A percentile compares a stretch with the other conserved stretches of the same genome.
phyloP scores from a whole-genome alignment of 1,140 invertebrate species.

The Drosophila athabasca region DNA sequence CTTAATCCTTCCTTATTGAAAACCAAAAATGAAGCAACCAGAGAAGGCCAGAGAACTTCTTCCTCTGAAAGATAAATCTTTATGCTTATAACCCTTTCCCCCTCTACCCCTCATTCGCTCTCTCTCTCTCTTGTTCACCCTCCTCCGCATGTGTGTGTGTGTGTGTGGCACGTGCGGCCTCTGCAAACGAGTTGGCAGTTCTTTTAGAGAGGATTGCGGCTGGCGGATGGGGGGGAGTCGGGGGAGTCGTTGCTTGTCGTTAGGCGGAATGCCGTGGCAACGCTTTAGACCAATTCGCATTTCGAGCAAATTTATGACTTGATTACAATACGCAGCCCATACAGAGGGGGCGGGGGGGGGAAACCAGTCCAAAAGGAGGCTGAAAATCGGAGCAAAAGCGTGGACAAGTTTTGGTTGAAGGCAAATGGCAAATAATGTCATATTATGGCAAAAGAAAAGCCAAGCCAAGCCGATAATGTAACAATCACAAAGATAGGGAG shows the following conservation, averaged over 20 bases:
- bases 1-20: slow-evolving; percentile 77
- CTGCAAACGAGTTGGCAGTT: slow-evolving; percentile 53
- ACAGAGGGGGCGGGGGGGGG: neutral
- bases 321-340: slow-evolving; percentile 64
- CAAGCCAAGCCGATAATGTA: slow-evolving; percentile 38
- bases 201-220: slow-evolving; percentile 2
- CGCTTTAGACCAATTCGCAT: slow-evolving; percentile 66
- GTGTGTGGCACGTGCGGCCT: slow-evolving; percentile 51
- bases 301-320: slow-evolving; percentile 76
- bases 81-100: slow-evolving; percentile 2
- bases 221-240: too few relatives aligned
- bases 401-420: slow-evolving; percentile 33
- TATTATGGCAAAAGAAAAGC: slow-evolving; percentile 58
- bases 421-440: slow-evolving; percentile 75
- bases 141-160: neutral
- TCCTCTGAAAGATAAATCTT: slow-evolving; percentile 54
- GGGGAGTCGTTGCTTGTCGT: neutral
- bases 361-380: slow-evolving; percentile 51
- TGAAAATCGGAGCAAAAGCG: slow-evolving; percentile 9
- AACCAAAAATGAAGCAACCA: slow-evolving; percentile 60
- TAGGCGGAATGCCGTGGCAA: slow-evolving; percentile 38
- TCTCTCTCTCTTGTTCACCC: too few relatives aligned
- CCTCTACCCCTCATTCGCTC: too few relatives aligned
- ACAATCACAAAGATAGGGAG: neutral
- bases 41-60: slow-evolving; percentile 21